Percentiles rank a stretch among this genome's conserved stretches.
Conservation (phyloP, 2,113 vertebrate species). For the Gavia stellata region DNA sequence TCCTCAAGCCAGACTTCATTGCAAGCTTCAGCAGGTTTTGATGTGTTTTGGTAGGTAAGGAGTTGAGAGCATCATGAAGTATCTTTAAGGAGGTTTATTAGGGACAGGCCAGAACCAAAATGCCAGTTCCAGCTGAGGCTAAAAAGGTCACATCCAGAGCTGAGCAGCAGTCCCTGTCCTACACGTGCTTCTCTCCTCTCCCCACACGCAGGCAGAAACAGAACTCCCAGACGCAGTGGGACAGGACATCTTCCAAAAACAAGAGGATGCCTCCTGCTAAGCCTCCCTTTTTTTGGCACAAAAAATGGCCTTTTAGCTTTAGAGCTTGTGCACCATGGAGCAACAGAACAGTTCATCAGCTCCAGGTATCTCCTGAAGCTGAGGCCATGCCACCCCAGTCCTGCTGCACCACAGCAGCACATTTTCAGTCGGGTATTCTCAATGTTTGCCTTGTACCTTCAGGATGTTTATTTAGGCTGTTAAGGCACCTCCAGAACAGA, state of each 20-base stretch:
- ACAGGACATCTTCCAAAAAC: not conserved
- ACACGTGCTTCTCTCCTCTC: not conserved
- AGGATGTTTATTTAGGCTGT: not conserved
- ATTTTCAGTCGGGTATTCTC: not conserved
- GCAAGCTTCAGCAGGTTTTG: not conserved
- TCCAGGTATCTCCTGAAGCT: not conserved
- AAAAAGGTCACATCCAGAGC: not conserved
- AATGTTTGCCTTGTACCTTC: not conserved
- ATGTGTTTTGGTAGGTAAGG: not conserved
- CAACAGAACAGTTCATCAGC: not conserved
- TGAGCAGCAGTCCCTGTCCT: not conserved
- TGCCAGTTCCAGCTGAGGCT: not conserved
- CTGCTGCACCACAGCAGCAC: not conserved
- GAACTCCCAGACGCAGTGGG: not conserved
- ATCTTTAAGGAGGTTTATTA: not conserved
- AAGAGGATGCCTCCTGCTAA: not conserved
- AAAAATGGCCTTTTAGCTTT: not conserved
- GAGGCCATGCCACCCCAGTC: not conserved
- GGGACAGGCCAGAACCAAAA: not conserved
- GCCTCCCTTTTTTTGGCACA: not conserved
- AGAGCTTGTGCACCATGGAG: not conserved
- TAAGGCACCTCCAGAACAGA: constrained; percentile 1
- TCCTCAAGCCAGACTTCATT: not conserved
- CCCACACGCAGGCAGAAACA: not conserved
- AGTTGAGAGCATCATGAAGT: not conserved